A percentile compares a stretch with the other conserved stretches of the same genome.
Evolutionary conservation across 2,113 vertebrate species (phyloP).

Genomic region (Sula dactylatra): DNA sequence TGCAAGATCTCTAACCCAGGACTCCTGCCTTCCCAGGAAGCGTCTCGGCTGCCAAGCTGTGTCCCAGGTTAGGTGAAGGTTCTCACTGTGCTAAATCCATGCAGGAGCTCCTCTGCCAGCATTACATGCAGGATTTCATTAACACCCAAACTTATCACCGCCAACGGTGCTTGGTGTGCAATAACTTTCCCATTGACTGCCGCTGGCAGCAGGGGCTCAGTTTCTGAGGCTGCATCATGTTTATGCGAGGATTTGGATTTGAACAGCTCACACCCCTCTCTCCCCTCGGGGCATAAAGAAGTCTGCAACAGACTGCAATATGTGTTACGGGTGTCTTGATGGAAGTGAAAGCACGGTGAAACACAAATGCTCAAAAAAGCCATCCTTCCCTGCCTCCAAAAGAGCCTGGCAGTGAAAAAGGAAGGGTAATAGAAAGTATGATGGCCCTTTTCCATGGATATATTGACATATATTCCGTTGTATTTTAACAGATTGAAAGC

Average conservation of each 20-base stretch:
- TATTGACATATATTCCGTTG: slow-evolving; percentile 23
- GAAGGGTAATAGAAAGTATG: slow-evolving; percentile 16
- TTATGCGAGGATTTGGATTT: slow-evolving; percentile 30
- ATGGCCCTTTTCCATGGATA: slow-evolving; percentile 42
- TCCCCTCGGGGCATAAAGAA: slow-evolving; percentile 52
- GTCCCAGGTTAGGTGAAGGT: background rate
- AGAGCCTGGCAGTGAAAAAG: slow-evolving; percentile 17
- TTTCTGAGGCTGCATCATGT: background rate
- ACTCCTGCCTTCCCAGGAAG: background rate
- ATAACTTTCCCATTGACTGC: background rate
- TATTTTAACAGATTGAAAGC: slow-evolving; percentile 40
- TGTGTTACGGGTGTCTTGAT: slow-evolving; percentile 37
- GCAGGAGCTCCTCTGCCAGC: background rate
- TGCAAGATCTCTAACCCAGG: background rate
- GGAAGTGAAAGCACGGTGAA: slow-evolving; percentile 39
- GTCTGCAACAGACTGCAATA: slow-evolving; percentile 57
- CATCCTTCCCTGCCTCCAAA: slow-evolving; percentile 3
- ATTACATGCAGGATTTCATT: background rate
- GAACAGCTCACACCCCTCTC: slow-evolving; percentile 3
- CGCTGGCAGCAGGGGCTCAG: background rate
- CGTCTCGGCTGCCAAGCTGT: background rate
- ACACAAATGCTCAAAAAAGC: slow-evolving; percentile 40
- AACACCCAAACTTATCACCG: background rate
- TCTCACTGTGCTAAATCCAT: fast-evolving
- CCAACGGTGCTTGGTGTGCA: background rate